Percentiles rank a stretch among this genome's conserved stretches.
These are phyloP conservation scores for Spheniscus humboldti DNA, from an alignment of 2,797 vertebrate genomes.

Conservation along the genomic window DNA sequence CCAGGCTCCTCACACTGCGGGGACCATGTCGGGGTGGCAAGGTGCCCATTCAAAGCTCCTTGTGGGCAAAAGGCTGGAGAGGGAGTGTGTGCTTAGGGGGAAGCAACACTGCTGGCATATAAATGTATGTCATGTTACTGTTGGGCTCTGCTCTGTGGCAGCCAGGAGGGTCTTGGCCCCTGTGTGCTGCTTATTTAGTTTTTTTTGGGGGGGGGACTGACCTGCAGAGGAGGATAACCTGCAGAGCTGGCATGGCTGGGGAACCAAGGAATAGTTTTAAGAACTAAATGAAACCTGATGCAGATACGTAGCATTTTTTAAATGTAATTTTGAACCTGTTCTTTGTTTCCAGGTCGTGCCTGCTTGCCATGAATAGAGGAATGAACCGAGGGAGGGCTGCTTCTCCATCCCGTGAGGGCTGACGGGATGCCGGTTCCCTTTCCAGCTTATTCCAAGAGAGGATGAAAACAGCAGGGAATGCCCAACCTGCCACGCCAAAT, in stretches of 20 bases:
- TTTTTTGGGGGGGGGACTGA: neutral
- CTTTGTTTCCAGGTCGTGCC: neutral
- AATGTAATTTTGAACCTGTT: neutral
- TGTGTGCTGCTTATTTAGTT: neutral
- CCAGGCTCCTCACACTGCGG: fast-evolving
- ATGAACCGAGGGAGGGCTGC: neutral
- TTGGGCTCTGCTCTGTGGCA: neutral
- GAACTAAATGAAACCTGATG: neutral
- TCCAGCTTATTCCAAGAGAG: neutral
- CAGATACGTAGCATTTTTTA: fast-evolving
- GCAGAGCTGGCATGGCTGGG: neutral
- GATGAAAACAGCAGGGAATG: neutral
- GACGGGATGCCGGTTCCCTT: neutral
- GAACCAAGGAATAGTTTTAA: neutral
- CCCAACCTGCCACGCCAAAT: neutral
- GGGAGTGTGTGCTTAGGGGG: neutral
- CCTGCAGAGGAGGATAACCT: neutral
- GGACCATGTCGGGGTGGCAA: fast-evolving
- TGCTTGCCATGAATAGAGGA: fast-evolving
- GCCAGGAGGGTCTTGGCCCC: too few relatives aligned
- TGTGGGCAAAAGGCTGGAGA: neutral
- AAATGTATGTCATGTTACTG: too few relatives aligned
- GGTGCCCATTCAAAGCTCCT: fast-evolving
- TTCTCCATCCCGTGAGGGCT: neutral
- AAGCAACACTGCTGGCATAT: neutral